phyloP scores from a whole-genome alignment of 64 coral and sea anemone species.

The Pocillopora verrucosa region DNA sequence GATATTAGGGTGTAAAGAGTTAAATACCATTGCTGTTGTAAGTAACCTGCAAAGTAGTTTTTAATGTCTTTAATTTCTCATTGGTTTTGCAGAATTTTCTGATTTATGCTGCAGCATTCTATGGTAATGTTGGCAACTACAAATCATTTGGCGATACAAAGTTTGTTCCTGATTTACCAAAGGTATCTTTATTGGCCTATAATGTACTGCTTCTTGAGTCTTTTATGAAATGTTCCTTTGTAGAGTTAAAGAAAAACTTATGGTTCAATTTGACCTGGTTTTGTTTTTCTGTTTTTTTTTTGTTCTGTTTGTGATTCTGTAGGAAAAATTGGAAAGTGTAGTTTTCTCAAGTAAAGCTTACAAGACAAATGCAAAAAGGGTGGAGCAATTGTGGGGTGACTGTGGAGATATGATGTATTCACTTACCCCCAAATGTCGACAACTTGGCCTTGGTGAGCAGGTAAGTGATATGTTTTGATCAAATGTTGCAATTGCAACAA shows the following conservation, averaged over 20 bases:
- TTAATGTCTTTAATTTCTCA: neutral
- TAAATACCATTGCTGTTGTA: no score
- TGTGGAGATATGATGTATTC: conserved; percentile 75
- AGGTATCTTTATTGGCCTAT: conserved; percentile 41
- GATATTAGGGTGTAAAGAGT: no score
- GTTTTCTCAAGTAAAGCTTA: conserved; percentile 79
- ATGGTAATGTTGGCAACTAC: conserved; percentile 97
- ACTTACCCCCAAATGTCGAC: conserved; percentile 58
- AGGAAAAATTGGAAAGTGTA: conserved; percentile 85
- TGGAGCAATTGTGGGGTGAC: conserved; percentile 78
- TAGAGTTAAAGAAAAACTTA: no score
- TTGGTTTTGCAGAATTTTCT: conserved; percentile 69
- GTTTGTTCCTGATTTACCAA: conserved; percentile 84
- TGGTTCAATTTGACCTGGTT: no score
- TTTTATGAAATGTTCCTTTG: no score
- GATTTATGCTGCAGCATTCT: conserved; percentile 95
- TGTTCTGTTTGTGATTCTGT: neutral
- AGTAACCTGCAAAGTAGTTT: neutral
- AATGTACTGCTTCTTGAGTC: no score
- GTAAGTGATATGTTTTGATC: conserved; percentile 34
- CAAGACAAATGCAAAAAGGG: conserved; percentile 59
- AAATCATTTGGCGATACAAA: conserved; percentile 99
- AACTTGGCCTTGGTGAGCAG: conserved; percentile 91
- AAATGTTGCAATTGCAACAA: neutral
- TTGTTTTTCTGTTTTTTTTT: neutral